A percentile compares a stretch with the other conserved stretches of the same genome.
phyloP scores from a whole-genome alignment of 2,113 vertebrate genomes.

The Balaeniceps rex region DNA sequence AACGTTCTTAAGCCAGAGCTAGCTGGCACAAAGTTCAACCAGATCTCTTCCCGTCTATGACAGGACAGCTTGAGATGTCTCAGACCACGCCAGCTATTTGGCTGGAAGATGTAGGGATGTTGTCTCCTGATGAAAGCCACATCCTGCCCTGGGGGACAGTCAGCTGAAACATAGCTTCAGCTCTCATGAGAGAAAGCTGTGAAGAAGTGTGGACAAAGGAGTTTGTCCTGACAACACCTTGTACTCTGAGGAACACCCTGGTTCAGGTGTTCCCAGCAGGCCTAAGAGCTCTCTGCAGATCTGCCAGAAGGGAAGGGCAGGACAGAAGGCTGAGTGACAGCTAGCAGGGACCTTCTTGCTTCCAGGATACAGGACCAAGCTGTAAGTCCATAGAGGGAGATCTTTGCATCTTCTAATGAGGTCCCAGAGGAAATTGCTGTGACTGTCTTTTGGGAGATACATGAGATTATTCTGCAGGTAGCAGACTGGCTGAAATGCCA shows the following conservation, averaged over 20 bases:
- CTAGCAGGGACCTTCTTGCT: not conserved
- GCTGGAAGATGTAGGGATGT: not conserved
- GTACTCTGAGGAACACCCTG: not conserved
- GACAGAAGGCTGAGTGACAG: not conserved
- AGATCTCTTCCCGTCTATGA: not conserved
- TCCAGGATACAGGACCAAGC: not conserved
- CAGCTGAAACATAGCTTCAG: not conserved
- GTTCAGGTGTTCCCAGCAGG: not conserved
- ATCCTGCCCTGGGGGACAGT: not conserved
- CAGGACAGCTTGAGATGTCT: not conserved
- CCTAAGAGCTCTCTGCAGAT: not conserved
- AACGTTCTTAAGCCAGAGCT: not conserved
- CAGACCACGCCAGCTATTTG: not conserved
- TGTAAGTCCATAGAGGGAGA: not conserved
- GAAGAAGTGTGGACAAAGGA: not conserved
- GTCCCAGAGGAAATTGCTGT: not conserved
- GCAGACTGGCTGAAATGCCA: not conserved
- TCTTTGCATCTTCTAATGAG: constrained; percentile 19
- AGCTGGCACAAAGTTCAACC: not conserved
- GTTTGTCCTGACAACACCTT: not conserved
- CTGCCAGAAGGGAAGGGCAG: not conserved
- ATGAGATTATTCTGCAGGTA: not conserved
- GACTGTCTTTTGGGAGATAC: not conserved
- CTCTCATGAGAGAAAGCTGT: not conserved
- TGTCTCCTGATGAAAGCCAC: not conserved